Percentiles rank a stretch among this genome's conserved stretches.
These are phyloP conservation scores for Eptatretus atami DNA, from an alignment of 2,797 vertebrate species.

Conservation along the genomic window DNA sequence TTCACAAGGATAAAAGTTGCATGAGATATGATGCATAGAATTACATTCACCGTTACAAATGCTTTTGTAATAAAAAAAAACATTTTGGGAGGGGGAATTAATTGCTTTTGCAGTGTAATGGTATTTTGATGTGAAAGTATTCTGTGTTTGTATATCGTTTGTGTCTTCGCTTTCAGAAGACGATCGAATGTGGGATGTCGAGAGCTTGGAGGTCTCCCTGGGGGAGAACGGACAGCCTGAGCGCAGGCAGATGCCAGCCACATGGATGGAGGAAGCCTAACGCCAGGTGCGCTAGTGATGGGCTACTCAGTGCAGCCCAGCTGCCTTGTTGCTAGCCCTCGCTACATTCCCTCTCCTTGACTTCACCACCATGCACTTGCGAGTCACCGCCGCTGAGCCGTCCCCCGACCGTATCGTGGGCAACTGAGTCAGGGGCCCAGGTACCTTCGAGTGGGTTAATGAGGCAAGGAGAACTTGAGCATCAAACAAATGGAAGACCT, in stretches of 20 bases:
- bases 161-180: background rate
- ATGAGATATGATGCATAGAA: too few species aligned
- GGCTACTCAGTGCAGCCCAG: background rate
- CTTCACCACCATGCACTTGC: too few species aligned
- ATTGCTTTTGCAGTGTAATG: too few species aligned
- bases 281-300: background rate
- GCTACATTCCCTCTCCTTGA: background rate
- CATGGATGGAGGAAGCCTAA: background rate
- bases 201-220: slow-evolving; percentile 2
- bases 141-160: too few species aligned
- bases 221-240: background rate
- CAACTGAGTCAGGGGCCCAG: background rate
- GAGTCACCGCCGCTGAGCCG: background rate
- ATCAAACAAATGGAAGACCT: background rate
- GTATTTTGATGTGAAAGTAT: too few species aligned
- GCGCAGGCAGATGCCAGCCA: slow-evolving; percentile 1
- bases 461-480: background rate
- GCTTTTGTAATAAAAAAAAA: too few species aligned
- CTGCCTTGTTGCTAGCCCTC: background rate
- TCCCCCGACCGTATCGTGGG: background rate
- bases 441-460: background rate
- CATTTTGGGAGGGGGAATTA: too few species aligned
- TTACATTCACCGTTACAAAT: too few species aligned
- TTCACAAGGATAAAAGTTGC: too few species aligned
- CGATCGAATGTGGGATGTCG: background rate